Percentiles rank a stretch among this genome's conserved stretches.
Evolutionary conservation across 2,888 invertebrate species (phyloP).

Genomic region (Parnassius mnemosyne): DNA sequence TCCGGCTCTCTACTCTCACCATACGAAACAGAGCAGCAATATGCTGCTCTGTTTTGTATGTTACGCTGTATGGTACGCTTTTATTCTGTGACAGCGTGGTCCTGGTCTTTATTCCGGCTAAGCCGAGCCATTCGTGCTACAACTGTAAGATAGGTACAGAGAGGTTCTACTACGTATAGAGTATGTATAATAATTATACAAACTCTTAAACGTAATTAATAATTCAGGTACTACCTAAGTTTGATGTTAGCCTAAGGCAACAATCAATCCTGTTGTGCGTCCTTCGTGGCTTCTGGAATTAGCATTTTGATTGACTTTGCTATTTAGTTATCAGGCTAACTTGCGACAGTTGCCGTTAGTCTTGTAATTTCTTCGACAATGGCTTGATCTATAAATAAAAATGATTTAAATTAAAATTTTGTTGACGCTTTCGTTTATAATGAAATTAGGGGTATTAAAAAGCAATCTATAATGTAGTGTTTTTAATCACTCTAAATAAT

Average conservation of each 20-base stretch:
- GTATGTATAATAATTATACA: neutral
- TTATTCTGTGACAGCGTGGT: too few species aligned
- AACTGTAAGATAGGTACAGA: too few species aligned
- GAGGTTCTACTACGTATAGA: neutral
- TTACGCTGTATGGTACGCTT: too few species aligned
- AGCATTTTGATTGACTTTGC: conserved; percentile 14
- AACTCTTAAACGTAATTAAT: neutral
- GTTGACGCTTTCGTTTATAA: neutral
- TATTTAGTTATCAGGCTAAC: conserved; percentile 11
- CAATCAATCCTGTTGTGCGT: neutral
- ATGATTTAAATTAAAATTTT: neutral
- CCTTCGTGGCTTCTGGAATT: conserved; percentile 1
- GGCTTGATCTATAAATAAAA: neutral
- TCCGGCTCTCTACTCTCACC: too few species aligned
- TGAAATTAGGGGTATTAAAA: too few species aligned
- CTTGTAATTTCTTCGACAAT: conserved; percentile 2
- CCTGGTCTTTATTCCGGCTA: too few species aligned
- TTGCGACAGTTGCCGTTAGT: conserved; percentile 10
- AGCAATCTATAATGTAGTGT: too few species aligned
- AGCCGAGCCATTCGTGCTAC: too few species aligned
- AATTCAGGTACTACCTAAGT: neutral
- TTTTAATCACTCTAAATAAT: too few species aligned
- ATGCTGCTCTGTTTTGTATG: too few species aligned
- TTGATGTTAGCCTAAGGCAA: neutral
- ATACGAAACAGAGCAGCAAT: too few species aligned